A percentile compares a stretch with the other conserved stretches of the same genome.
phyloP scores from a whole-genome alignment of 2,113 vertebrate genomes.

The Oriolus oriolus region DNA sequence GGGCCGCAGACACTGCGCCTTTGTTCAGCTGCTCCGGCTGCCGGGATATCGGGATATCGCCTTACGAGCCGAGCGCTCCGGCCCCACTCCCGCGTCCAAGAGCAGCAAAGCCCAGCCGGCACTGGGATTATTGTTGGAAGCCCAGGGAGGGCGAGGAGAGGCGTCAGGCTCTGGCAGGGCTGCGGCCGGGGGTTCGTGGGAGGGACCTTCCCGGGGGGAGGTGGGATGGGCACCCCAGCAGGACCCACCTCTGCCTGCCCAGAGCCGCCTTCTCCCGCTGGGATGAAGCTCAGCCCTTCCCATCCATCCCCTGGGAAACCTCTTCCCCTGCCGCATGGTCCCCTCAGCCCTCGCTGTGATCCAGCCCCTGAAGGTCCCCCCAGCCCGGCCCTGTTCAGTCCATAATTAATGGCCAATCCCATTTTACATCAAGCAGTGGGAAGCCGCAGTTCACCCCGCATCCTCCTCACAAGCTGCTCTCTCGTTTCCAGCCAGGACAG shows the following conservation, averaged over 20 bases:
- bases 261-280: not conserved
- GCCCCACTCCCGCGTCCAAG: constrained; percentile 9
- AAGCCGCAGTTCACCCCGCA: not conserved
- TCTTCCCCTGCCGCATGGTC: accelerated
- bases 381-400: not conserved
- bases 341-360: not conserved
- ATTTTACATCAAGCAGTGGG: not conserved
- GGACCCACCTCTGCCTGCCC: not conserved
- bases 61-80: constrained; percentile 17
- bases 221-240: not conserved
- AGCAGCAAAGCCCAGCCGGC: constrained; percentile 55
- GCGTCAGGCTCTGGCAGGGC: not conserved
- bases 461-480: not conserved
- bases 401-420: not conserved
- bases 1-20: constrained; percentile 22
- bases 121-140: not conserved
- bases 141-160: not conserved
- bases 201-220: not conserved
- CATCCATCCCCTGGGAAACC: not conserved
- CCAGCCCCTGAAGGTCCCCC: not conserved
- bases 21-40: constrained; percentile 33
- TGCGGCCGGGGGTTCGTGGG: accelerated
- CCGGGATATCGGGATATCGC: not conserved
- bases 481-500: not conserved
- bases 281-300: not conserved